Evolutionary conservation across 2,797 vertebrate species (phyloP).

Genomic region (Thaleichthys pacificus): DNA sequence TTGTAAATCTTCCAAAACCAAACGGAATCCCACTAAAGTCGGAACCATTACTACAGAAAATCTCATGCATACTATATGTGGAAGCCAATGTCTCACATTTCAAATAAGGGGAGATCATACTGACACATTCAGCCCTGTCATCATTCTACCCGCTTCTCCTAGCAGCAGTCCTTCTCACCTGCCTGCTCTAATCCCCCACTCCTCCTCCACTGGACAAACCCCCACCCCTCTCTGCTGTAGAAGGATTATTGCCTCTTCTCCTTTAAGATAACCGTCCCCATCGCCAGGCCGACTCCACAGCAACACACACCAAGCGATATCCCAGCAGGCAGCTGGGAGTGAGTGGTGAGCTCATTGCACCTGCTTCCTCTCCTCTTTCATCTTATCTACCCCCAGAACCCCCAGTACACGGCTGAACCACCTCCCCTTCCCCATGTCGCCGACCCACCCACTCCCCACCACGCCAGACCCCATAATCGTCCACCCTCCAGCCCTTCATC

Average conservation of each 20-base stretch:
- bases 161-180: constrained; percentile 14
- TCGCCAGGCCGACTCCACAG: constrained; percentile 18
- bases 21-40: not conserved
- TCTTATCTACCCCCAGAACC: constrained; percentile 26
- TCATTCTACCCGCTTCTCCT: not conserved
- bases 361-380: constrained; percentile 10
- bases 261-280: constrained; percentile 48
- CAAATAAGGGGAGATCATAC: not conserved
- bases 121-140: not conserved
- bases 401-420: not conserved
- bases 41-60: not conserved
- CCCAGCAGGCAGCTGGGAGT: constrained; percentile 15
- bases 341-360: constrained; percentile 28
- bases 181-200: constrained; percentile 34
- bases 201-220: constrained; percentile 14
- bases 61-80: not conserved
- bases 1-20: too few species aligned
- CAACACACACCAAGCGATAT: constrained; percentile 13
- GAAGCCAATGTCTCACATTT: not conserved
- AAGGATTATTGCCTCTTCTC: constrained; percentile 10
- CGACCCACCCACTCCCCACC: constrained; percentile 17
- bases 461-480: constrained; percentile 39
- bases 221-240: constrained; percentile 13
- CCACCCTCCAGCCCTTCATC: constrained; percentile 1
- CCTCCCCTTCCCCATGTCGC: constrained; percentile 19